Percentiles rank a stretch among this genome's conserved stretches.
phyloP scores from a whole-genome alignment of 1,140 invertebrate genomes.

The Drosophila orena region DNA sequence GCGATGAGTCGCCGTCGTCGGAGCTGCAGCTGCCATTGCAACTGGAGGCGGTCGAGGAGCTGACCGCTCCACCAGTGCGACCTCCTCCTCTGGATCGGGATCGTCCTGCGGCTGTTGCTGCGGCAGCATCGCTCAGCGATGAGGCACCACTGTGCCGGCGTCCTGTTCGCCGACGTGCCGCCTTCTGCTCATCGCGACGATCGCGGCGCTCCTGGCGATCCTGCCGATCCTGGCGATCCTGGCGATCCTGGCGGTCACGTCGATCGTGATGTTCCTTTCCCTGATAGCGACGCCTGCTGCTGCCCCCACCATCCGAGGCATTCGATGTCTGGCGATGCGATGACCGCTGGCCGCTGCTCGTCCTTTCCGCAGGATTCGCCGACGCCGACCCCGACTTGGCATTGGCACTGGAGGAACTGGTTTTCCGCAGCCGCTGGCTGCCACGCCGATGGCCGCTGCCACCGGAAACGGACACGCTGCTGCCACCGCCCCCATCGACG shows the following conservation, averaged over 20 bases:
- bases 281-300: slow-evolving; percentile 45
- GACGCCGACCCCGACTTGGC: slow-evolving; percentile 20
- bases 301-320: slow-evolving; percentile 21
- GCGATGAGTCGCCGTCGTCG: slow-evolving; percentile 87
- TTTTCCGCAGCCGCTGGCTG: slow-evolving; percentile 61
- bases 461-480: slow-evolving; percentile 6
- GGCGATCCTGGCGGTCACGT: neutral
- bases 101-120: neutral
- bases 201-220: slow-evolving; percentile 15
- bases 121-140: slow-evolving; percentile 51
- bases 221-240: neutral
- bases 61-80: slow-evolving; percentile 33
- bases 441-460: slow-evolving; percentile 32
- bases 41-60: slow-evolving; percentile 70
- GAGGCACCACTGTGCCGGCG: slow-evolving; percentile 66
- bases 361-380: slow-evolving; percentile 28
- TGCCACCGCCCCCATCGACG: slow-evolving; percentile 49
- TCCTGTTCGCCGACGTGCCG: slow-evolving; percentile 38
- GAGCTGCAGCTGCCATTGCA: slow-evolving; percentile 85
- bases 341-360: slow-evolving; percentile 5
- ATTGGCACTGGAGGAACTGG: slow-evolving; percentile 77
- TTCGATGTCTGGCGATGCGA: slow-evolving; percentile 35
- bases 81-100: neutral
- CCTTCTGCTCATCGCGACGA: slow-evolving; percentile 12
- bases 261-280: slow-evolving; percentile 32